These are phyloP conservation scores for Epizoanthus stellaris DNA, from an alignment of 92 coral and sea anemone genomes.

Conservation along the genomic window DNA sequence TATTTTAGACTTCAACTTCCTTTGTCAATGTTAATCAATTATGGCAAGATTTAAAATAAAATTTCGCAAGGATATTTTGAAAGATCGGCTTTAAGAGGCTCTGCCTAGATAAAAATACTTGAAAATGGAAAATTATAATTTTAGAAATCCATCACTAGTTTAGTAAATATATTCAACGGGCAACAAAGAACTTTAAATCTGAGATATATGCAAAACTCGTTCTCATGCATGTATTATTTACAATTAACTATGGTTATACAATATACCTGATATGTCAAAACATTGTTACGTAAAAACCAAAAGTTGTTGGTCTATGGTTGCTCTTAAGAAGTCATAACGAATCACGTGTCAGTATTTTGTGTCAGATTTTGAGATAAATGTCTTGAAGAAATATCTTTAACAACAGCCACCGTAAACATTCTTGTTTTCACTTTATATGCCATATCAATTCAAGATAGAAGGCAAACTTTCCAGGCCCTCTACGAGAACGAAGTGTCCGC, in stretches of 20 bases:
- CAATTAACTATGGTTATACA: neutral
- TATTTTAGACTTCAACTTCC: neutral
- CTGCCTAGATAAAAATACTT: neutral
- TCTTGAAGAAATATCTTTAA: no score
- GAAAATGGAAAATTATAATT: neutral
- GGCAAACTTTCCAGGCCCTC: constrained; percentile 59
- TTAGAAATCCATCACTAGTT: neutral
- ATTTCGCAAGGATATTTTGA: neutral
- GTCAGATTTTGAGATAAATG: no score
- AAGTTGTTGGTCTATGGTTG: no score
- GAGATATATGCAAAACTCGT: neutral
- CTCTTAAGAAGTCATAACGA: no score
- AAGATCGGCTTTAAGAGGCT: neutral
- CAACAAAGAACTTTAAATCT: neutral
- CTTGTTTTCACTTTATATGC: no score
- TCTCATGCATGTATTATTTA: neutral
- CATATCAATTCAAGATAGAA: constrained; percentile 6
- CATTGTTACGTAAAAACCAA: no score
- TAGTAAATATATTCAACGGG: neutral
- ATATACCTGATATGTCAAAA: neutral
- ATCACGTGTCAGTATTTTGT: no score
- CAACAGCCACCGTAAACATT: no score
- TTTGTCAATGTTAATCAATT: neutral
- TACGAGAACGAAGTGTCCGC: constrained; percentile 52
- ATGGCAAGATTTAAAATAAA: neutral